Percentiles rank a stretch among this genome's conserved stretches.
phyloP scores from a whole-genome alignment of 1,140 invertebrate species.

The Danaus melanippus region DNA sequence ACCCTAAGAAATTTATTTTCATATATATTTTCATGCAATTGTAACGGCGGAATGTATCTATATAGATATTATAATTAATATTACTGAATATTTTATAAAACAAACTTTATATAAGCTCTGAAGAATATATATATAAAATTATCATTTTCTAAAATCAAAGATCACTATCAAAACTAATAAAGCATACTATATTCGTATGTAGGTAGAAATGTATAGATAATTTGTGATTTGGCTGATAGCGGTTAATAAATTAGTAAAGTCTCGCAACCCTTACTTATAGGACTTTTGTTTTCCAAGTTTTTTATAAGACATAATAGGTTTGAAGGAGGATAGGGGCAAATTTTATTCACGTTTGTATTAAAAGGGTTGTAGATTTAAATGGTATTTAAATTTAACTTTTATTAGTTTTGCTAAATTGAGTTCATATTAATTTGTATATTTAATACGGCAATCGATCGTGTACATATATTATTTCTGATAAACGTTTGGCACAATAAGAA shows the following conservation, averaged over 20 bases:
- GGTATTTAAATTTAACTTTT: no score
- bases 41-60: no score
- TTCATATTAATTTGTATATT: no score
- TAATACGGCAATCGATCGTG: not conserved
- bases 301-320: constrained; percentile 1
- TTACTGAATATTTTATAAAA: no score
- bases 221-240: constrained; percentile 55
- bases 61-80: no score
- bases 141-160: constrained; percentile 1
- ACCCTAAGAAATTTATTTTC: no score
- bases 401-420: no score
- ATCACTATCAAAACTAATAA: constrained; percentile 32
- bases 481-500: constrained; percentile 35
- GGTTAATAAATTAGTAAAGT: constrained; percentile 67
- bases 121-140: no score
- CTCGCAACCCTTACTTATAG: constrained; percentile 33
- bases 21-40: no score
- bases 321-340: constrained; percentile 5
- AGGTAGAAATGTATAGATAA: constrained; percentile 50
- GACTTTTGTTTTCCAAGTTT: constrained; percentile 15
- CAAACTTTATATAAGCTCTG: no score
- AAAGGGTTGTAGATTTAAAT: no score
- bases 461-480: not conserved
- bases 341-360: no score
- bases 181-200: constrained; percentile 35